Conservation (phyloP, 2,888 invertebrate genomes). For the Perithous albicinctus region DNA sequence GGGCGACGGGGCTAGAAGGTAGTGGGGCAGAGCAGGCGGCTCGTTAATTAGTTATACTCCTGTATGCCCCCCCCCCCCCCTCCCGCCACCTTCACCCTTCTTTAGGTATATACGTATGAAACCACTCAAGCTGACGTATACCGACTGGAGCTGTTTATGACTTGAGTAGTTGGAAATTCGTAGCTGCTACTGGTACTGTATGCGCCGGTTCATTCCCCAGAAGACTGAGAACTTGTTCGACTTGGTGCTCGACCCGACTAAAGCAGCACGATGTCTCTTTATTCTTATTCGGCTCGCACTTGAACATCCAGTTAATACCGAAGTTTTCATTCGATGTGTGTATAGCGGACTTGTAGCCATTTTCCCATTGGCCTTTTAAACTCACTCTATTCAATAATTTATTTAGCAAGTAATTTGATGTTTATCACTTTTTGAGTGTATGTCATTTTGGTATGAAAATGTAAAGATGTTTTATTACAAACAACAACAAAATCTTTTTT, state of each 20-base stretch:
- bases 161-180: conserved; percentile 49
- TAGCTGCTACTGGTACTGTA: conserved; percentile 8
- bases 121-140: conserved; percentile 38
- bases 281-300: not conserved
- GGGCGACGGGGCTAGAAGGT: not conserved
- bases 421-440: too few relatives aligned
- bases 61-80: conserved; percentile 19
- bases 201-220: conserved; percentile 5
- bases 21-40: conserved; percentile 25
- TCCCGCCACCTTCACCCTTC: not conserved
- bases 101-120: conserved; percentile 31
- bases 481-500: too few relatives aligned
- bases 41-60: conserved; percentile 62
- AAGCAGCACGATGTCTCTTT: not conserved
- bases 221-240: conserved; percentile 41
- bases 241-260: conserved; percentile 2
- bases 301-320: not conserved
- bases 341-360: too few relatives aligned
- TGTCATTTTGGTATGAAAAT: too few relatives aligned
- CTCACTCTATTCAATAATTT: too few relatives aligned
- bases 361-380: too few relatives aligned
- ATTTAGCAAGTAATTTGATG: too few relatives aligned
- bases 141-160: conserved; percentile 48
- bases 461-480: too few relatives aligned
- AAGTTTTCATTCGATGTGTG: not conserved